Base-by-base conservation (phyloP, 2,888 invertebrate genomes). In the Melinaea marsaeus region DNA sequence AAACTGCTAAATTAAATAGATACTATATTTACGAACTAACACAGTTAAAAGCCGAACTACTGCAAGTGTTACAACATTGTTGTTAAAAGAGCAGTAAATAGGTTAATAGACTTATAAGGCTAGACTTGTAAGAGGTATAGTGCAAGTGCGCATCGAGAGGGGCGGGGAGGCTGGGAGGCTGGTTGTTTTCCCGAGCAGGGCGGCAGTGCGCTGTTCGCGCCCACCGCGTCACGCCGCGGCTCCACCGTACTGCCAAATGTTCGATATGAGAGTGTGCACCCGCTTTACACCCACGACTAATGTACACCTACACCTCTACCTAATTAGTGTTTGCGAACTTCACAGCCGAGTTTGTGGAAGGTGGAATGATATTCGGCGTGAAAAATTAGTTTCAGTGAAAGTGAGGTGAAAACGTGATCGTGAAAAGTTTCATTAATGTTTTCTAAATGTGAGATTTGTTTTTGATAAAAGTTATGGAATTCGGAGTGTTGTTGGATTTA, bases 131-230 rank as follows among this genome's bases (percentile, higher is more conserved):
- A 72, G 79, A 79, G 75, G 76, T 68, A 74, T 77, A 82, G 77
- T 88, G 87, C 84, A 88, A 86, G 80, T 84, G 86, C 86, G 87
- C 87, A 88, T 84, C 81, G 75, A 75, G 75, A 71, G 74, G 71
- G 78, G 79, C 82, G 84, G 76, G 83, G 88, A 90, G 88, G 87
- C 90, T 89, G 88, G 80, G 51, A 51, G 51, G 32, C 82, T 72
- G 72, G 65, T 74, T 73, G 79, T 79, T 85, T 84, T 84, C 78
- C 84, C 76, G 70, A 66, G 74, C 72, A 74, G 75, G 80, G 80
- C 86, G 86, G 81, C 86, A 89, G 90, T 89, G 83, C 83, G 88
- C 86, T 80, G 75, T 79, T 82, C 79, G 86, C 74, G 72, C 72
- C 70, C 71, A 61, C 51, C 56, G 67, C 61, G 66, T 61, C 59